Percentiles rank a stretch among this genome's conserved stretches.
phyloP scores from a whole-genome alignment of 2,113 vertebrate genomes.

The Actenoides hombroni region DNA sequence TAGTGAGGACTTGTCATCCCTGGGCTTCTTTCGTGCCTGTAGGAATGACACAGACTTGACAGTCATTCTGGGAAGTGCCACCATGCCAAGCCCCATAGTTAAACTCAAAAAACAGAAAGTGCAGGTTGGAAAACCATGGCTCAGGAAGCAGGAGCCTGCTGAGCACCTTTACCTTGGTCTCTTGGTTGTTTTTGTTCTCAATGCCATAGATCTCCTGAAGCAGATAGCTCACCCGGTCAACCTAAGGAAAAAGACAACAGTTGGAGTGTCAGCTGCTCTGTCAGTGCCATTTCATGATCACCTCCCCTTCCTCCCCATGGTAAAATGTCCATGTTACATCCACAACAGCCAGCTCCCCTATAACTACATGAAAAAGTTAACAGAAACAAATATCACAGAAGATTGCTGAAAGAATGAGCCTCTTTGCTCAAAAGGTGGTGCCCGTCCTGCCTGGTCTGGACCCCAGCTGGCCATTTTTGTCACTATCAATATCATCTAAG shows the following conservation, averaged over 20 bases:
- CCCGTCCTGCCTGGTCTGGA: not conserved
- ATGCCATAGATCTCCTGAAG: conserved; percentile 99
- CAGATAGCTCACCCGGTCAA: conserved; percentile 97
- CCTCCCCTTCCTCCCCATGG: not conserved
- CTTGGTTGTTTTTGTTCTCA: conserved; percentile 98
- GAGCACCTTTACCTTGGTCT: conserved; percentile 86
- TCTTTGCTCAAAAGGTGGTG: not conserved
- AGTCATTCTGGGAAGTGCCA: not conserved
- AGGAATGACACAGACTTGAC: not conserved
- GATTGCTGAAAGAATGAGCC: not conserved
- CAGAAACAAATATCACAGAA: not conserved
- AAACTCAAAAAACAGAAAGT: not conserved
- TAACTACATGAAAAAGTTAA: not conserved
- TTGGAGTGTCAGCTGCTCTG: not conserved
- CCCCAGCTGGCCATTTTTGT: not conserved
- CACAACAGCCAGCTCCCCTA: not conserved
- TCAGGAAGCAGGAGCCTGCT: not conserved
- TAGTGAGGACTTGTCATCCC: not conserved
- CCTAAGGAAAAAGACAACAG: conserved; percentile 71
- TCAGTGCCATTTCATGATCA: not conserved
- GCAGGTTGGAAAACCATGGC: not conserved
- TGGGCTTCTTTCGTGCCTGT: not conserved
- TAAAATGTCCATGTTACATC: not conserved
- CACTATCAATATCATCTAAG: not conserved
- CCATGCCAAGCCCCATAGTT: not conserved